Percentiles rank a stretch among this genome's conserved stretches.
These are phyloP conservation scores for Sesia apiformis DNA, from an alignment of 2,888 invertebrate species.

Conservation along the genomic window DNA sequence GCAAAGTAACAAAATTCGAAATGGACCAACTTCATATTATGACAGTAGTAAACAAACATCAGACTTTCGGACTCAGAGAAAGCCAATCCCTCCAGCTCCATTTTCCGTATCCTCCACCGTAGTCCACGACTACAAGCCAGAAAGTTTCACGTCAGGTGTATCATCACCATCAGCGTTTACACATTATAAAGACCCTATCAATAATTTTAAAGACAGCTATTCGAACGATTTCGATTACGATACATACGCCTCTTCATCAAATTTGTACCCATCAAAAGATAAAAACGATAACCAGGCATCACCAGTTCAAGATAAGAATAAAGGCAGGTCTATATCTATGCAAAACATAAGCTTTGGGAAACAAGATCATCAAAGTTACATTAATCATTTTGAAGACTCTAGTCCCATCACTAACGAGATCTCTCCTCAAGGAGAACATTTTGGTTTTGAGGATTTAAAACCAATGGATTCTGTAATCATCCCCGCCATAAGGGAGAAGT, in stretches of 20 bases:
- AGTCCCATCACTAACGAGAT: slow-evolving; percentile 5
- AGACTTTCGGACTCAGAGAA: slow-evolving; percentile 35
- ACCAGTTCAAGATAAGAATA: slow-evolving; percentile 30
- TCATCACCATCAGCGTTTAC: slow-evolving; percentile 24
- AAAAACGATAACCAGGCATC: slow-evolving; percentile 27
- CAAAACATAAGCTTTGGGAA: slow-evolving; percentile 62
- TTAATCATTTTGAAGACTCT: slow-evolving; percentile 47
- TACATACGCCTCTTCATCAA: slow-evolving; percentile 49
- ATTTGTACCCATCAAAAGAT: slow-evolving; percentile 33
- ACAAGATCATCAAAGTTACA: slow-evolving; percentile 45
- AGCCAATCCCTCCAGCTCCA: slow-evolving; percentile 34
- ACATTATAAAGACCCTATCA: slow-evolving; percentile 42
- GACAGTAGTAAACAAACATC: slow-evolving; percentile 28
- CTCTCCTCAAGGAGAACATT: neutral
- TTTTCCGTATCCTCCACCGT: slow-evolving; percentile 51
- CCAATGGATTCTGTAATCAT: slow-evolving; percentile 22
- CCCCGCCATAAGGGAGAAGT: slow-evolving; percentile 40
- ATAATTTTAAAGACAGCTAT: slow-evolving; percentile 42
- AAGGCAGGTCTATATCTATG: slow-evolving; percentile 54
- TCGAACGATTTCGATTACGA: slow-evolving; percentile 50
- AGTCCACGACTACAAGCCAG: slow-evolving; percentile 54
- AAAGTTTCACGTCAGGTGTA: slow-evolving; percentile 17
- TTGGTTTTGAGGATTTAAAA: slow-evolving; percentile 27
- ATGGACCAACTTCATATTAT: slow-evolving; percentile 15
- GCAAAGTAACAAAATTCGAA: slow-evolving; percentile 16